These are phyloP conservation scores for Enteromius viviparus DNA, from an alignment of 2,797 vertebrate species.

Conservation along the genomic window DNA sequence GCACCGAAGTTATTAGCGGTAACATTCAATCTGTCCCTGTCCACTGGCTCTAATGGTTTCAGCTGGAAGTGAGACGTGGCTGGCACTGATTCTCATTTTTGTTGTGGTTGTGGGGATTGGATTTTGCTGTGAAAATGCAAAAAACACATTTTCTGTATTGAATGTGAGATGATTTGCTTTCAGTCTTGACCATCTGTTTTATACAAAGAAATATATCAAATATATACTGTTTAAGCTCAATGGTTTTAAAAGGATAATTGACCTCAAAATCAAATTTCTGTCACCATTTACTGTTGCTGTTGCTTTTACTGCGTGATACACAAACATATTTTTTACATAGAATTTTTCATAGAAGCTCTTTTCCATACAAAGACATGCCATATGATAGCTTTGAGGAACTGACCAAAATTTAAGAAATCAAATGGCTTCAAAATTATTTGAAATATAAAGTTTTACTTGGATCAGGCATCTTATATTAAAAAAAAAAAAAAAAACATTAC, in stretches of 20 bases:
- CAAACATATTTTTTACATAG: not conserved
- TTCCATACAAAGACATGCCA: not conserved
- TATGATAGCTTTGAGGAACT: not conserved
- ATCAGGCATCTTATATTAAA: not conserved
- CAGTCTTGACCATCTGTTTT: not conserved
- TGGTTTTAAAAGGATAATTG: conserved; percentile 8
- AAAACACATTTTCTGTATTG: not conserved
- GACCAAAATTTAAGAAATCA: not conserved
- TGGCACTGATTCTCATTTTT: conserved; percentile 29
- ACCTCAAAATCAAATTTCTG: not conserved
- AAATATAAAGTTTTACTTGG: not conserved
- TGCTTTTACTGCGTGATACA: not conserved
- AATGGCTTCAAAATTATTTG: not conserved
- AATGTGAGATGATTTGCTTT: conserved; percentile 23
- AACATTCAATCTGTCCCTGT: conserved; percentile 38
- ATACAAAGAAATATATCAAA: not conserved
- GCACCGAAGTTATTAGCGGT: conserved; percentile 3
- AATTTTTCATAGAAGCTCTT: not conserved
- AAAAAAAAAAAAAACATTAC: not conserved
- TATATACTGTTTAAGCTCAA: not conserved
- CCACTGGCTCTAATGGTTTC: conserved; percentile 16
- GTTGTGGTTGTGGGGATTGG: conserved; percentile 26
- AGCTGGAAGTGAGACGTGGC: not conserved
- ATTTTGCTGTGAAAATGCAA: conserved; percentile 22
- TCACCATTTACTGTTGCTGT: not conserved